Evolutionary conservation across 35 echinoderm and acorn worm genomes (phyloP), one percentile per base, ranked within the genome.

Genomic region (Amphiura filiformis): DNA sequence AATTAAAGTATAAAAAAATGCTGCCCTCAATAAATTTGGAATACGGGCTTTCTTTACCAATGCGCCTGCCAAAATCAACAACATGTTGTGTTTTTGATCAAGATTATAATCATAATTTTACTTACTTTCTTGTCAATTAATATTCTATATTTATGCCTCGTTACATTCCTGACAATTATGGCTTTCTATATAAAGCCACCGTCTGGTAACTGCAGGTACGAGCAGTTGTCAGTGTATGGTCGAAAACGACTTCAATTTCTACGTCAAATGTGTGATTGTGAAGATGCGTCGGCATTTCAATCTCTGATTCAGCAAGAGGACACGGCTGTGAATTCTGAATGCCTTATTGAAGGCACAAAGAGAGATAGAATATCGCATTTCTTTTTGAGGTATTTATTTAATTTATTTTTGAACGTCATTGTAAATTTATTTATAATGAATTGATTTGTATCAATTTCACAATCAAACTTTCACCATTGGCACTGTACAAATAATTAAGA

Each of bases 351-450:
- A 44, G 88, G 93, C 1, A 82, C 93, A 4, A 82, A 40, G 36
- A 87, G 91, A 65, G 93, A 94, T 84, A 44, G 88, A 34, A 90
- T 84, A 34, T 90, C 88, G 12, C 89, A 90, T 52, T 90, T 91
- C 57, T 39, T 87, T 38, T 76, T 94, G 18, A 86, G 89, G 88
- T 91, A 76, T n/a, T n/a, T n/a, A n/a, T n/a, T n/a, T n/a, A n/a
- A n/a, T n/a, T n/a, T n/a, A 76, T 20, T 31, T 31, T 81, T 41
- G 18, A 15, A 26, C 0, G 38, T 30, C 7, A 5, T 11, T 17
- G 30, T 42, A 38, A 42, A n/a, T 83, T 83, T 26, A 26, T 38
- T 0, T 22, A 38, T 47, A 38, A 0, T 4, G 35, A 37, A 13
- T 20, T 47, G 28, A 30, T 17, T n/a, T 82, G 0, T 5, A 14